A percentile compares a stretch with the other conserved stretches of the same genome.
Evolutionary conservation across 2,113 vertebrate species (phyloP).

Genomic region (Hippoglossus stenolepis): DNA sequence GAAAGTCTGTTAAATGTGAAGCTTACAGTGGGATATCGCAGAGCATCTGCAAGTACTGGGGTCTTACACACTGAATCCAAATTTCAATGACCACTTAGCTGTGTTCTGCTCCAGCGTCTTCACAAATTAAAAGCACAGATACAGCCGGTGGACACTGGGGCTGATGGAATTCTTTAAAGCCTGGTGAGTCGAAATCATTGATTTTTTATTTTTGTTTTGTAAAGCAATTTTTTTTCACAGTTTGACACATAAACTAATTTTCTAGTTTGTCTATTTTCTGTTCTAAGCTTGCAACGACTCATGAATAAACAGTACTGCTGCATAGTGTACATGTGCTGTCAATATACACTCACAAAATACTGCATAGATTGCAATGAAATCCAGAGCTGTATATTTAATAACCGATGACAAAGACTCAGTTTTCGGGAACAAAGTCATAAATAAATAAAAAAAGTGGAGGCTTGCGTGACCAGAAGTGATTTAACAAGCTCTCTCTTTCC

Average conservation of each 20-base stretch:
- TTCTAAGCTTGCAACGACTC: background rate
- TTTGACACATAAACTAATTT: background rate
- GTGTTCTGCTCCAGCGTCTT: too few relatives aligned
- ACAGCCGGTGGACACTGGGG: too few relatives aligned
- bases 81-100: too few relatives aligned
- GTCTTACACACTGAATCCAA: too few relatives aligned
- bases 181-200: too few relatives aligned
- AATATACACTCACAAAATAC: background rate
- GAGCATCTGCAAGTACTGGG: too few relatives aligned
- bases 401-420: conserved; percentile 31
- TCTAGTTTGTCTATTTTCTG: background rate
- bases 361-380: background rate
- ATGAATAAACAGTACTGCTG: background rate
- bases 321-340: background rate
- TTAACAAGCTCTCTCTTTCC: conserved; percentile 61
- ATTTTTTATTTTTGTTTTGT: too few relatives aligned
- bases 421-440: conserved; percentile 54
- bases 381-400: conserved; percentile 2
- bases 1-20: too few relatives aligned
- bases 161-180: too few relatives aligned
- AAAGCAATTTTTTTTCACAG: too few relatives aligned
- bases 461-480: conserved; percentile 77
- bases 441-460: conserved; percentile 64
- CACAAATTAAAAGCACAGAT: too few relatives aligned
- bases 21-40: too few relatives aligned